Evolutionary conservation across 2,888 invertebrate genomes (phyloP).

Genomic region (Sarcophaga subvicina): DNA sequence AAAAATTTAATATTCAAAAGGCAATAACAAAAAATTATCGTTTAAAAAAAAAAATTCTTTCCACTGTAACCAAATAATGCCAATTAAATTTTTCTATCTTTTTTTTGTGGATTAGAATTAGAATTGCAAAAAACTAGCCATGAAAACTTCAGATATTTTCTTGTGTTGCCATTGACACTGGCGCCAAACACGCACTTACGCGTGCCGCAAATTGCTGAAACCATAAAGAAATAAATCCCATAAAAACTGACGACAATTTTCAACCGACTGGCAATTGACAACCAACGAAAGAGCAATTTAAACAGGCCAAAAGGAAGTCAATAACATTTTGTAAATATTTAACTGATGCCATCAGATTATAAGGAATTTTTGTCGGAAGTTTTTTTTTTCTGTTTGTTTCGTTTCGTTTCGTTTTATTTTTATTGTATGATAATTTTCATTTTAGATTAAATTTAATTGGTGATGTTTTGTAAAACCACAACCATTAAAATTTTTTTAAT

Average conservation of each 20-base stretch:
- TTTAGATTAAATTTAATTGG: neutral
- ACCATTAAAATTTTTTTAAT: neutral
- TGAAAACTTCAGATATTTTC: constrained; percentile 22
- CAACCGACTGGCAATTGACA: constrained; percentile 6
- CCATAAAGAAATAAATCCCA: constrained; percentile 35
- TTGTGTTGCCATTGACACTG: constrained; percentile 49
- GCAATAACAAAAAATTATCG: too few species aligned
- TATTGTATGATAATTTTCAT: neutral
- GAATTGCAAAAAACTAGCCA: neutral
- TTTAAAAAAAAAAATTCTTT: too few species aligned
- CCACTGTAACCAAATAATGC: constrained; percentile 5
- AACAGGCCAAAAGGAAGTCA: neutral
- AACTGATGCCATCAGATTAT: neutral
- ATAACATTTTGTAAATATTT: constrained; percentile 11
- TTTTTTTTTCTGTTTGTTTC: too few species aligned
- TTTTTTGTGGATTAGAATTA: constrained; percentile 19
- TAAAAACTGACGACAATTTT: constrained; percentile 31
- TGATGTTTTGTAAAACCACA: neutral
- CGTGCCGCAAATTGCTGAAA: constrained; percentile 36
- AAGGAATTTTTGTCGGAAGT: neutral
- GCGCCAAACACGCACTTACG: constrained; percentile 56
- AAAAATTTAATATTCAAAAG: too few species aligned
- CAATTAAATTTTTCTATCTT: constrained; percentile 16
- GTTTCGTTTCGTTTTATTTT: too few species aligned
- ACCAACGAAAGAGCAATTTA: constrained; percentile 19